Percentiles rank a stretch among this genome's conserved stretches.
phyloP scores from a whole-genome alignment of 2,888 invertebrate species.

The Sinelater perroti region DNA sequence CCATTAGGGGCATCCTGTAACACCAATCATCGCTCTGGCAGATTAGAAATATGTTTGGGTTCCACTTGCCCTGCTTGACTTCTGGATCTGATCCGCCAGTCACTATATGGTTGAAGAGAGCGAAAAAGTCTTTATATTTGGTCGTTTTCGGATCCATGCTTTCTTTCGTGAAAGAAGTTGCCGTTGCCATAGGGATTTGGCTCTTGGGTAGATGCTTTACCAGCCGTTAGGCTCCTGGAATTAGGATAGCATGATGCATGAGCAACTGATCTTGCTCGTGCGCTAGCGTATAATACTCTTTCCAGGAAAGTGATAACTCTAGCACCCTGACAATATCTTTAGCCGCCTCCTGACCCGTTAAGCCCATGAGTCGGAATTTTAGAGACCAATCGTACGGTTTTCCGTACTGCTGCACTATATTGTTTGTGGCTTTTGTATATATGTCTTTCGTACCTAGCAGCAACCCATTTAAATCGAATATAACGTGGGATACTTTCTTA shows the following conservation, averaged over 20 bases:
- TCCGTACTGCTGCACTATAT: constrained; percentile 71
- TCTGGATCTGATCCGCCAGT: constrained; percentile 85
- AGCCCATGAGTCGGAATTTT: constrained; percentile 78
- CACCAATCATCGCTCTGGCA: constrained; percentile 79
- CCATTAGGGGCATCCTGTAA: constrained; percentile 95
- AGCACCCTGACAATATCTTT: constrained; percentile 66
- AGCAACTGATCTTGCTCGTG: constrained; percentile 65
- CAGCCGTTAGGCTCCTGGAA: constrained; percentile 83
- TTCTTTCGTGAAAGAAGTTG: constrained; percentile 82
- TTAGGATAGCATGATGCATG: constrained; percentile 69
- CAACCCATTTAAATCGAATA: constrained; percentile 77
- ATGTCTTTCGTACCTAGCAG: constrained; percentile 63
- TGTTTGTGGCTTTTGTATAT: constrained; percentile 72
- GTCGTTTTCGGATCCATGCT: constrained; percentile 77
- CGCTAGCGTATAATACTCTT: constrained; percentile 69
- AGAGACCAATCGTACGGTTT: constrained; percentile 81
- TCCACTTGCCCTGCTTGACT: constrained; percentile 87
- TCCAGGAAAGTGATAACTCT: constrained; percentile 71
- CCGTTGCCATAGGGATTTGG: constrained; percentile 84
- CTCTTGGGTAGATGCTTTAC: constrained; percentile 77
- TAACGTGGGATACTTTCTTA: constrained; percentile 76
- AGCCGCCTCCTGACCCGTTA: constrained; percentile 70
- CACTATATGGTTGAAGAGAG: constrained; percentile 78
- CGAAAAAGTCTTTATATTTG: constrained; percentile 71
- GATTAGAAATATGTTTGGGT: constrained; percentile 86